Percentiles rank a stretch among this genome's conserved stretches.
These are phyloP conservation scores for Gymnoscopelus braueri DNA, from an alignment of 2,797 vertebrate genomes.

Conservation along the genomic window DNA sequence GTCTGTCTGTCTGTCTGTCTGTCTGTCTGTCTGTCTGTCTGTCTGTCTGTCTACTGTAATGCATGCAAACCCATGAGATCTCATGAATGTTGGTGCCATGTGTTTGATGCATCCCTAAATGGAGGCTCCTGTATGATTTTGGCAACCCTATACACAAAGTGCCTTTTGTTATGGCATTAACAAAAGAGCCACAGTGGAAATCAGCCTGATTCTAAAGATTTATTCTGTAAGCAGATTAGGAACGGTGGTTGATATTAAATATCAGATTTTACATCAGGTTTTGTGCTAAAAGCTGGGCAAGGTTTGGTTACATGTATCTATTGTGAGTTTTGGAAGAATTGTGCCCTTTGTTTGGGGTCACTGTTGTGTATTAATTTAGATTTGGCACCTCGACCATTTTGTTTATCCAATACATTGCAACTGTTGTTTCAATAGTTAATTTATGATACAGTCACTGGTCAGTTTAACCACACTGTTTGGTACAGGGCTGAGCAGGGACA, in stretches of 20 bases:
- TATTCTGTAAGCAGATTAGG: constrained; percentile 69
- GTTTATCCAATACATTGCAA: constrained; percentile 20
- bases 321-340: constrained; percentile 18
- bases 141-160: constrained; percentile 27
- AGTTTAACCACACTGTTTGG: not conserved
- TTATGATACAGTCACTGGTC: not conserved
- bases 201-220: constrained; percentile 43
- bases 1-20: no score
- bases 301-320: constrained; percentile 25
- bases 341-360: constrained; percentile 37
- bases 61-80: no score
- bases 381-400: constrained; percentile 13
- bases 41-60: no score
- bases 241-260: constrained; percentile 25
- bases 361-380: constrained; percentile 37
- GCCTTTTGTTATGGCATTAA: constrained; percentile 47
- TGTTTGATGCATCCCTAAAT: not conserved
- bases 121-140: no score
- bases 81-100: not conserved
- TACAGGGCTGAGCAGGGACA: no score
- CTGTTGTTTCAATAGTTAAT: constrained; percentile 2
- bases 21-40: no score
- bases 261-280: constrained; percentile 36
- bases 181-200: constrained; percentile 36
- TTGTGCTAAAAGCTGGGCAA: constrained; percentile 30